These are phyloP conservation scores for Pandemis corylana DNA, from an alignment of 2,888 invertebrate genomes.

Conservation along the genomic window DNA sequence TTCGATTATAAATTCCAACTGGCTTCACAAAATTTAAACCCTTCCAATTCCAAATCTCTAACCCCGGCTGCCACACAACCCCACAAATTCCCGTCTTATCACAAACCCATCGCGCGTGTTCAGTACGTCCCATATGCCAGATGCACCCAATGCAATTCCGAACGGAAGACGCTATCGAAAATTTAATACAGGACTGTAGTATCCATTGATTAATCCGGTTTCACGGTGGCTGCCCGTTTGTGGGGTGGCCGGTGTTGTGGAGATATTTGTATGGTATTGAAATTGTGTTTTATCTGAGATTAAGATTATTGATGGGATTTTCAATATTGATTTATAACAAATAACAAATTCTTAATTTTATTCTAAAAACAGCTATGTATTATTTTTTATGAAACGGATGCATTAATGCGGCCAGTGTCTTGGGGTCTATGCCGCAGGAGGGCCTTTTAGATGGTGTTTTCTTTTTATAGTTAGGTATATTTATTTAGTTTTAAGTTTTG, in stretches of 20 bases:
- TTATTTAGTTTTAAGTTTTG: no score
- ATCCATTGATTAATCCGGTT: slow-evolving; percentile 51
- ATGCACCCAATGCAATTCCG: slow-evolving; percentile 60
- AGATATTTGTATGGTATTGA: neutral
- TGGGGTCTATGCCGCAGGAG: no score
- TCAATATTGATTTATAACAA: no score
- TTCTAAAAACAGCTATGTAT: no score
- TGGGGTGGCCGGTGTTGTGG: slow-evolving; percentile 16
- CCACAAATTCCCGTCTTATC: slow-evolving; percentile 27
- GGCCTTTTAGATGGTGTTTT: no score
- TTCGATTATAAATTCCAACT: neutral
- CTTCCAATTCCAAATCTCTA: neutral
- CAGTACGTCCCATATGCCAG: slow-evolving; percentile 48
- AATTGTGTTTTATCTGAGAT: neutral
- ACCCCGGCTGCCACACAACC: slow-evolving; percentile 21
- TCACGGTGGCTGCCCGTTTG: slow-evolving; percentile 47
- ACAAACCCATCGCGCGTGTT: slow-evolving; percentile 4
- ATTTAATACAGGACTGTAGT: slow-evolving; percentile 55
- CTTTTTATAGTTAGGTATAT: no score
- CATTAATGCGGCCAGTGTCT: no score
- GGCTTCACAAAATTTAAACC: neutral
- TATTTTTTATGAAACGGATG: no score
- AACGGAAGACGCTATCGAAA: slow-evolving; percentile 56
- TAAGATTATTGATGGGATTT: neutral
- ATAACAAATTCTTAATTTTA: no score